Percentiles rank a stretch among this genome's conserved stretches.
Conservation (phyloP, 2,113 vertebrate genomes). For the Phaethornis superciliosus region DNA sequence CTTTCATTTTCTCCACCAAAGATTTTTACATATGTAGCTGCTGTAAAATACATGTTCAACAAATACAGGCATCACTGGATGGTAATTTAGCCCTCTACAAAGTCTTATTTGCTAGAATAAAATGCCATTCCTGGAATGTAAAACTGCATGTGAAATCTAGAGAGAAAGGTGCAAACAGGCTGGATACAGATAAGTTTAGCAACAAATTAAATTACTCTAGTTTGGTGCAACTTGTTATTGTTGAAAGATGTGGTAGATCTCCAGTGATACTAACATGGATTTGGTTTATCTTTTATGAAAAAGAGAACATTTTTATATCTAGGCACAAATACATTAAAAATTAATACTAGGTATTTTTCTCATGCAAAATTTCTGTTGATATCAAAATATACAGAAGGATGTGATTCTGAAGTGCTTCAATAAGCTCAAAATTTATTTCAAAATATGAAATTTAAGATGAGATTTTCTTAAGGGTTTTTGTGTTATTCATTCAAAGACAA, state of each 20-base stretch:
- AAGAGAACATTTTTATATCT: background rate
- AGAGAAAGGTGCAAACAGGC: background rate
- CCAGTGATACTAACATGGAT: background rate
- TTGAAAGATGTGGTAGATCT: background rate
- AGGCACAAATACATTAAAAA: background rate
- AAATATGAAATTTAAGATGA: background rate
- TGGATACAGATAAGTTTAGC: background rate
- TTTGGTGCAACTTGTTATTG: background rate
- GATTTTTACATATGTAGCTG: fast-evolving
- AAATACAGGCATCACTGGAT: background rate
- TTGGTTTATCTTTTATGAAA: background rate
- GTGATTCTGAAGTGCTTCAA: background rate
- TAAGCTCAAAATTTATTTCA: too few relatives aligned
- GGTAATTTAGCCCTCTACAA: background rate
- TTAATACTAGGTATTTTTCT: background rate
- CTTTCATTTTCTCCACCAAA: background rate
- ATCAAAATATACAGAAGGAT: background rate
- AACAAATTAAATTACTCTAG: background rate
- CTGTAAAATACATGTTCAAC: background rate
- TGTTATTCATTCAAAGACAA: background rate
- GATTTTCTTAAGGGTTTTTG: background rate
- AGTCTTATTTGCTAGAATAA: background rate
- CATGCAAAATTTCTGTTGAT: background rate
- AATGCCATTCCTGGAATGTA: background rate
- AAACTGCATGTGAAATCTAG: background rate